Conservation (phyloP, 2,113 vertebrate species). For the Lepisosteus osseus region DNA sequence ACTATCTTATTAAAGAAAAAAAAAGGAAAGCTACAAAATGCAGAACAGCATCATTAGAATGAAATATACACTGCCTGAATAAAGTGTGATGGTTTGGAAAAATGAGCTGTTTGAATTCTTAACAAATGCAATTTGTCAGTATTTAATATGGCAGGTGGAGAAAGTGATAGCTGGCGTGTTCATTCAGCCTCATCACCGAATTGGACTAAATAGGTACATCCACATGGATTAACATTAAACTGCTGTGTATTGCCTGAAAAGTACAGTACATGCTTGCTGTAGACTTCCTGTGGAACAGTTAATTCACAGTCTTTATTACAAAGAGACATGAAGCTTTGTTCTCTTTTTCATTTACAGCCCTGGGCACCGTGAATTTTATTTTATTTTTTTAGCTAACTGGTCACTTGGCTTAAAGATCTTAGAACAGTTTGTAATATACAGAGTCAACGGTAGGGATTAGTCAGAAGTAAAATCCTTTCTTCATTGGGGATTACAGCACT, state of each 20-base stretch:
- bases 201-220: conserved; percentile 41
- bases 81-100: conserved; percentile 32
- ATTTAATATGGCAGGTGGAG: conserved; percentile 41
- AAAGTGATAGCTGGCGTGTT: conserved; percentile 18
- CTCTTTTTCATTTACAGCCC: conserved; percentile 11
- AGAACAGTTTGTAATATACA: conserved; percentile 33
- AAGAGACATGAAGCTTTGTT: background rate
- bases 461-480: conserved; percentile 31
- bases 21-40: conserved; percentile 28
- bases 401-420: conserved; percentile 30
- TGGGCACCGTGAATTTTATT: conserved; percentile 18
- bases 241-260: conserved; percentile 23
- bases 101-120: conserved; percentile 47
- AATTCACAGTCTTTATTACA: conserved; percentile 32
- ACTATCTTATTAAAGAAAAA: conserved; percentile 2
- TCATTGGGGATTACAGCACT: conserved; percentile 42
- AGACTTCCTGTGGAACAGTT: conserved; percentile 23
- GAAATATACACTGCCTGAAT: conserved; percentile 26
- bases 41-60: conserved; percentile 29
- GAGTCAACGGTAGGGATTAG: conserved; percentile 32
- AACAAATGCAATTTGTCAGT: conserved; percentile 50
- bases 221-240: conserved; percentile 45
- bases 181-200: conserved; percentile 24
- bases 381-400: conserved; percentile 29
- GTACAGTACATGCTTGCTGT: conserved; percentile 2